Evolutionary conservation across 2,888 invertebrate species (phyloP), one percentile per base, ranked within the genome.

Genomic region (Plebejus anna): DNA sequence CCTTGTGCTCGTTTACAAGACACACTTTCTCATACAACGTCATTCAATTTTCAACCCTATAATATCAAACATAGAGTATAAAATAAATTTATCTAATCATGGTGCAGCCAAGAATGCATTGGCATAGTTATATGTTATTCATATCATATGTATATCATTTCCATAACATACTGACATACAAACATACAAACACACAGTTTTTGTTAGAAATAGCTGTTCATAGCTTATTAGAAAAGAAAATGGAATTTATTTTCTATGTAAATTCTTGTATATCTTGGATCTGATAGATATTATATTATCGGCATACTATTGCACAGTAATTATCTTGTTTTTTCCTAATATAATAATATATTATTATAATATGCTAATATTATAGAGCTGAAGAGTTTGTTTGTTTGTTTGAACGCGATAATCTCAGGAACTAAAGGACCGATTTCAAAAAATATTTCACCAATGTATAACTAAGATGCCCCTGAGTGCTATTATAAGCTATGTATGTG

Each of bases 141-240:
- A 66, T 66, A 36, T 66, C 66, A 36, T 32, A 66, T 66, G 66
- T 61, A 36, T 66, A 66, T 66, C 32, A 36, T 36, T 66, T 32
- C 66, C 66, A 66, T 36, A 66, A 36, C 66, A 66, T 16, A 66
- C 66, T 66, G 66, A 66, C 66, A 66, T 66, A 66, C 13, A 66
- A 66, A 66, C 66, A 66, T 66, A 66, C 13, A 66, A 66, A 66
- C 66, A 66, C 5, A 66, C 16, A 13, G 1, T 66, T 66, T 66
- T 66, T 66, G 66, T 66, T 66, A 13, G 32, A 6, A 61, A 4
- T 66, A 66, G 32, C 66, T 66, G 66, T 36, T 36, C 2, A 66
- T 36, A 32, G 61, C 11, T 61, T 11, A 13, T 32, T 3, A 66
- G 66, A 32, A 66, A 36, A 13, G 66, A 13, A 66, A 66, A 28